These are phyloP conservation scores for Brevimyrus niger DNA, from an alignment of 2,113 vertebrate genomes.

Conservation along the genomic window DNA sequence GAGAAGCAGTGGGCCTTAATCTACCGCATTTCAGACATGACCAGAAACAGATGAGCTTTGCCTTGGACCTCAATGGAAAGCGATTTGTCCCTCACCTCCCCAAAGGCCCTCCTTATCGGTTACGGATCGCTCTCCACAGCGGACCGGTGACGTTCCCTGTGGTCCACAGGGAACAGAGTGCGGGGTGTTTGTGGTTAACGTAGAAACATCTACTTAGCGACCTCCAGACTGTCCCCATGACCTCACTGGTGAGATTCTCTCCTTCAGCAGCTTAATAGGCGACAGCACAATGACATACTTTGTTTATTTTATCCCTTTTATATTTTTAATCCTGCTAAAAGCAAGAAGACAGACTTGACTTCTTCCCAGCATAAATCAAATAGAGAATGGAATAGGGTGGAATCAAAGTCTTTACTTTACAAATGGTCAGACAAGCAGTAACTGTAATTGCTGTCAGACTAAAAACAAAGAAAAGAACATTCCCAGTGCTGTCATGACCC, in stretches of 20 bases:
- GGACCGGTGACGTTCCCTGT: background rate
- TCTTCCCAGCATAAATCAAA: background rate
- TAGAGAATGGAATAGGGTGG: background rate
- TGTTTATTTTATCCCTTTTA: constrained; percentile 25
- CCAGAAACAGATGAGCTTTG: constrained; percentile 3
- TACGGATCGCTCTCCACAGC: background rate
- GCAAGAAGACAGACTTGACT: constrained; percentile 7
- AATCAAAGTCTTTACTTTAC: background rate
- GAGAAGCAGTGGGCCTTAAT: background rate
- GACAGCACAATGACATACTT: constrained; percentile 10
- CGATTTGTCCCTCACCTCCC: background rate
- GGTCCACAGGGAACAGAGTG: background rate
- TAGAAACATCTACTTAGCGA: background rate
- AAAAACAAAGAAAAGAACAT: background rate
- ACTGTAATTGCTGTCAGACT: background rate
- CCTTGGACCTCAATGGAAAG: background rate
- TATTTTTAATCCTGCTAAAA: constrained; percentile 21
- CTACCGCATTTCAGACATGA: background rate
- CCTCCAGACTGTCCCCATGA: background rate
- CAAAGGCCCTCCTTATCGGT: background rate
- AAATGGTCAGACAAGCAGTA: background rate
- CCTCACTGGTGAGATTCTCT: constrained; percentile 16
- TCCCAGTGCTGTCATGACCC: background rate
- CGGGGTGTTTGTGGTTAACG: background rate
- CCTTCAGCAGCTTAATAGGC: constrained; percentile 12